Percentiles rank a stretch among this genome's conserved stretches.
phyloP scores from a whole-genome alignment of 1,140 invertebrate species.

The Leptonema lineaticorne region DNA sequence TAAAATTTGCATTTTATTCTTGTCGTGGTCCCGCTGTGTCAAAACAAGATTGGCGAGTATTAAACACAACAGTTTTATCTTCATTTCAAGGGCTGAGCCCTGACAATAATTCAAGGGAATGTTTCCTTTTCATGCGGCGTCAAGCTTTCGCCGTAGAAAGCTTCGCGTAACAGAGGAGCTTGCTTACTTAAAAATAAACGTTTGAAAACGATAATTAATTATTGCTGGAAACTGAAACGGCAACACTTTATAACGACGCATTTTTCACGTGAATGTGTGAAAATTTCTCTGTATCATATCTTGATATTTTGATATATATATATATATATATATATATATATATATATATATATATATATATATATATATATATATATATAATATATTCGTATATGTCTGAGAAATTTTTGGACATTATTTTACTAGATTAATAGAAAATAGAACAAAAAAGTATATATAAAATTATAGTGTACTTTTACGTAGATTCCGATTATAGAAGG shows the following conservation, averaged over 20 bases:
- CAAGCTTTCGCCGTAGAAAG: background rate
- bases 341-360: background rate
- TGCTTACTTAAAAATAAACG: background rate
- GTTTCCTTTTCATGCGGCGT: background rate
- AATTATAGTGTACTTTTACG: too few species aligned
- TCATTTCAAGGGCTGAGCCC: slow-evolving; percentile 31
- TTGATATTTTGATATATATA: background rate
- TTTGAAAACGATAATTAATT: background rate
- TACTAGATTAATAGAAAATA: too few species aligned
- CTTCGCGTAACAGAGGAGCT: background rate
- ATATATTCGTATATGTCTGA: background rate
- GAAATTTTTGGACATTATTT: too few species aligned
- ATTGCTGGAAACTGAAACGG: too few species aligned
- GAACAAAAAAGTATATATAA: too few species aligned
- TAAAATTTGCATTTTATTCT: background rate
- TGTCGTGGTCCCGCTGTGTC: background rate
- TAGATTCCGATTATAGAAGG: too few species aligned
- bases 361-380: background rate
- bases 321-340: background rate
- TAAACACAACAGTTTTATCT: slow-evolving; percentile 28
- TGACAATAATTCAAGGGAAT: slow-evolving; percentile 34
- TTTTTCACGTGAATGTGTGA: background rate
- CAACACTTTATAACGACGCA: too few species aligned
- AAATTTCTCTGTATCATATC: too few species aligned
- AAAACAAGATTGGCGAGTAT: slow-evolving; percentile 26